Base-by-base conservation (phyloP, 2,113 vertebrate species). In the Phycodurus eques region DNA sequence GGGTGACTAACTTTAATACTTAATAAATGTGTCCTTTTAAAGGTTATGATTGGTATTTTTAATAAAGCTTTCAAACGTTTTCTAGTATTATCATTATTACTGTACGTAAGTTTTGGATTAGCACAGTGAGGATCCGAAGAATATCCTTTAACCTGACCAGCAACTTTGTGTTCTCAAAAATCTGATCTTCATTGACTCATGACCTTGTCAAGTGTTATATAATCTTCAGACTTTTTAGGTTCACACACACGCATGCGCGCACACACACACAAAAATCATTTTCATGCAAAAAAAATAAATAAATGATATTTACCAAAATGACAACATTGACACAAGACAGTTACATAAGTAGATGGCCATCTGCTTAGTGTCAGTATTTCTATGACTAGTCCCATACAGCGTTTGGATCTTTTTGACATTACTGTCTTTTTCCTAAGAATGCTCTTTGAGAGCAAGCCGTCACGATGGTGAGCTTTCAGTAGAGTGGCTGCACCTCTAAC, bases 291-390 rank as follows among this genome's bases (percentile, higher is more conserved):
- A 46, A 49, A n/a, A 53, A 53, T 53, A 35, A 62, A 47, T 33
- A 64, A 6, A 27, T 27, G 33, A 12, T 31, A 68, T 56, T 68
- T 68, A 39, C 31, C 51, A 19, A 80, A 83, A 80, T 56, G 56
- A 67, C 13, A 51, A 22, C 17, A 51, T 68, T 67, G 68, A 68
- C 74, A 69, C 67, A 67, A 31, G 42, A 56, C 42, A 47, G 77
- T 85, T 86, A 84, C 39, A 74, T 85, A 84, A 88, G 78, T 9
- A 75, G 76, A 83, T 80, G 17, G 74, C 59, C 78, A 84, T 87
- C 80, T 91, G 81, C n/a, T 74, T 47, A 76, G 54, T 20, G 19
- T 85, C 70, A 62, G 11, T 6, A 69, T 64, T 6, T 59, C 35
- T 59, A 9, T 68, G 67, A 70, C 31, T 7, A 73, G 67, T 62